Evolutionary conservation across 2,888 invertebrate species (phyloP), one percentile per base, ranked within the genome.

Genomic region (Heliconius ethilla): DNA sequence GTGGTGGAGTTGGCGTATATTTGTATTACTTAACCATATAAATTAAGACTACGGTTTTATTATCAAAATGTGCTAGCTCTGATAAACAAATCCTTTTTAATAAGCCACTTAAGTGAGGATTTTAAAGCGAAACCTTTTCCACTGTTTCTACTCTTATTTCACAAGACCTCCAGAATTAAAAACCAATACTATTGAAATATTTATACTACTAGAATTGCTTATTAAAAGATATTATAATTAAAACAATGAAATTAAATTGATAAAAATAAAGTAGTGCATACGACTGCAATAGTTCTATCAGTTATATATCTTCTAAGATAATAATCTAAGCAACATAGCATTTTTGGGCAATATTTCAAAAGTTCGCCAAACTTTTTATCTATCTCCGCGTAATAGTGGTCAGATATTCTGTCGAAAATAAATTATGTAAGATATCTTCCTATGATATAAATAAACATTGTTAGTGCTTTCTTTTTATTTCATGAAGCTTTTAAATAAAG

Each of bases 331-430:
- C 72, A 40, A 75, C 66, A 73, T 78, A 75, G 51, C 76, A 81
- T 77, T 78, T 81, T 79, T 82, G 74, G 82, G 82, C 82, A 81
- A 75, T 13, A 65, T 55, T 82, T 80, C 82, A 82, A 82, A 76
- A 75, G 62, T 22, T 75, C 62, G 55, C 70, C 70, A 75, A 77
- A 77, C 27, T 62, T 66, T 75, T 45, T 72, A 75, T 55, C 70
- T 45, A 73, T 77, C 63, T 45, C 25, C 0, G n/a, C 25, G 33
- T 77, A n/a, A 45, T 59, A 22, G n/a, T 18, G 11, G 67, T 73
- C 40, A 62, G 40, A 59, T 62, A 59, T 59, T 59, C 59, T n/a
- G n/a, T n/a, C 59, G 10, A 59, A n/a, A 59, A 59, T 59, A 59
- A 59, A 59, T 59, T 18, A 6, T 18, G 7, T 18, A 2, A 6